Evolutionary conservation across 2,888 invertebrate genomes (phyloP), one percentile per base, ranked within the genome.

Genomic region (Cenopis cana): DNA sequence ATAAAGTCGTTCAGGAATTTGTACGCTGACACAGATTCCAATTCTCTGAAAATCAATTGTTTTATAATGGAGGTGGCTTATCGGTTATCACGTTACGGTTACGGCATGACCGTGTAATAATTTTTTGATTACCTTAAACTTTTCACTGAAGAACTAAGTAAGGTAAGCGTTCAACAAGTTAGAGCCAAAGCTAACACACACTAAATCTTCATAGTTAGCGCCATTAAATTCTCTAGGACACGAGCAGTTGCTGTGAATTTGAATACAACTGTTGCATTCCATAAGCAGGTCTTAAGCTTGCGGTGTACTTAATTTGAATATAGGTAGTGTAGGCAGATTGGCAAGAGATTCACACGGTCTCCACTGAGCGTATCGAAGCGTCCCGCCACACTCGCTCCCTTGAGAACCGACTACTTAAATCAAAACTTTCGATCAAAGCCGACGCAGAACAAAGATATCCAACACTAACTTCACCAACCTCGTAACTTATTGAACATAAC

Each of bases 331-430:
- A 57, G 64, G 59, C 50, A 56, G 46, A 36, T n/a, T 20, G 18
- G 49, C 49, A 72, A 72, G 41, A 61, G 52, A 73, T 80, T 80
- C 80, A 77, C 80, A 80, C 80, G 80, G 61, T 64, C 73, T 57
- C 60, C 76, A 76, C 41, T 56, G 70, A 77, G 74, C 71, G 71
- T 67, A 67, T 56, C 71, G 49, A 67, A 71, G 74, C 76, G 76
- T 77, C 75, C 75, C 76, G 69, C 72, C 74, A 65, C 73, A 65
- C 72, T 55, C 64, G 57, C 73, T 76, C 77, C 76, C 78, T 76
- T 74, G 78, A 77, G 77, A 78, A 76, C 73, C 54, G 54, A 61
- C 68, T 72, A 73, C 73, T 74, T 70, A 73, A 76, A 75, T 76
- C 77, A 75, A 66, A 69, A 73, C 76, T 75, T 76, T 76, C 77